Evolutionary conservation across 2,888 invertebrate species (phyloP), one percentile per base, ranked within the genome.

Genomic region (Ptychoptera contaminata): DNA sequence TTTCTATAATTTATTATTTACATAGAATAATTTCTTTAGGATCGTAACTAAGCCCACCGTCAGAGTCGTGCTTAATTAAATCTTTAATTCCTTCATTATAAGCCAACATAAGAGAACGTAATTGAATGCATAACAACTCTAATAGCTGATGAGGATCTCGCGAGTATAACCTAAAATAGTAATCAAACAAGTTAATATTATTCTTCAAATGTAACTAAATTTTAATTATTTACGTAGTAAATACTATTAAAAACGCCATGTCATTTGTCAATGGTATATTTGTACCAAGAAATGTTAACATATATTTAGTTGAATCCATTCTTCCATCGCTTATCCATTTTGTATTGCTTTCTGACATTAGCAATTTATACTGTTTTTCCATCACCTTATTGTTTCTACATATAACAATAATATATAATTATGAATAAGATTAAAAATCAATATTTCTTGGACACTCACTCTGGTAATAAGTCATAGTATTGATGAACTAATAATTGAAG

Each of bases 61-160:
- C 37, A 11, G 23, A 16, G 14, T 36, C 65, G 48, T 73, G 58
- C 47, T 72, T 65, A 47, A 67, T 64, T 50, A 72, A 71, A 59
- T 63, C 61, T 30, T 59, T 55, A 51, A 66, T 56, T 37, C 65
- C 64, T 51, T 60, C 62, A 39, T 61, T 59, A 51, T 78, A 79
- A 49, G 77, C 72, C 51, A 75, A 71, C 36, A 79, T 74, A 60
- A 77, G 73, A 57, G 78, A 76, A 55, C 75, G 71, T 12, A 76
- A 71, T 58, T 77, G 76, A 51, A 73, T 72, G 55, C 78, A 74
- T 52, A 81, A 63, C 54, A 76, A 69, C 62, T 76, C 71, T 55
- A 76, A 74, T 49, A 81, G 61, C 54, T 77, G 74, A 58, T 77
- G 75, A 32, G 78, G 72, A 63, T 80, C 76, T 16, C 42, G 15